Base-by-base conservation (phyloP, 2,113 vertebrate genomes). In the Callopanchax toddi region DNA sequence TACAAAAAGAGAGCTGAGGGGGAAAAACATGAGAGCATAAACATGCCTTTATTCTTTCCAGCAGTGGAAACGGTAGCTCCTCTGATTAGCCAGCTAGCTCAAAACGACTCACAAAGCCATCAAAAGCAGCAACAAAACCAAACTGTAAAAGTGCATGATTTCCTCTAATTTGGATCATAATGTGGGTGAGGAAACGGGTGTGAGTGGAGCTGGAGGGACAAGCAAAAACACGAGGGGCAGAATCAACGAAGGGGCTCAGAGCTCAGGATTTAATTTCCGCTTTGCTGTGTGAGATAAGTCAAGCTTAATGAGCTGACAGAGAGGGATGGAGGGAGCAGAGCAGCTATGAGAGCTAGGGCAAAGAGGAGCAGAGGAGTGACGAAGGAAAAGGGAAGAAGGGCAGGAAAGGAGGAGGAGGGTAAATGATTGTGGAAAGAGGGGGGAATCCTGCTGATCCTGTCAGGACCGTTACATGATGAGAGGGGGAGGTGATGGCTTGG, bases 301-400 rank as follows among this genome's bases (percentile, higher is more conserved):
- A 81, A 72, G 78, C 77, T 86, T 88, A 89, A 90, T 90, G 89
- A 90, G 84, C 80, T 88, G 86, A 87, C 86, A 79, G 78, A 63
- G 87, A 82, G 77, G 74, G 74, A 85, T 65, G 78, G 82, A 78
- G 48, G 65, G 74, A 83, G 39, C 62, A 36, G 66, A 45, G 51
- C 36, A 62, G 52, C 74, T 51, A 52, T 59, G 65, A 74, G 76
- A 73, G 74, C 66, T n/a, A 21, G 39, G 65, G 64, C 70, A 66
- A 26, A 16, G 56, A 63, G 12, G 67, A 74, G 56, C 51, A 79
- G 36, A 51, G 54, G 66, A 71, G 64, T 55, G 54, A 62, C 69
- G 63, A 74, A 67, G 45, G 64, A 53, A 5, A 45, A 46, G 44
- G 39, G 51, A 66, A 23, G 59, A 64, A 63, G 60, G 62, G 59